Base-by-base conservation (phyloP, 2,888 invertebrate species). In the Plagodis dolabraria region DNA sequence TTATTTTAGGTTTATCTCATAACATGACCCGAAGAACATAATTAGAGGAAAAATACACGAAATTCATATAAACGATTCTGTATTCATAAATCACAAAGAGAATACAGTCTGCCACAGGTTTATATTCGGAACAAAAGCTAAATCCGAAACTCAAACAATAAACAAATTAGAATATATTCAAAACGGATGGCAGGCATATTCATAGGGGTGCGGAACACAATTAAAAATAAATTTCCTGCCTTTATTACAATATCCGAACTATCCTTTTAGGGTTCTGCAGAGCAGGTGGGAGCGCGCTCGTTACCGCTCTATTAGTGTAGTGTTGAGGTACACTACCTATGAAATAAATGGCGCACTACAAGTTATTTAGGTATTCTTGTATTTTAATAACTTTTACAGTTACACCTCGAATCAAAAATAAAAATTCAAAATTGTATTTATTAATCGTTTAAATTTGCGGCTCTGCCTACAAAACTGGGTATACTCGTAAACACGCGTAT, bases 141-240 rank as follows among this genome's bases (percentile, higher is more conserved):
- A 53, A 56, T 45, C 48, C 53, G 49, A 57, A 68, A 59, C 59
- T 57, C 62, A 65, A 67, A 67, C 62, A 63, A 64, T 65, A 62
- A 64, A 51, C 65, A 62, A 64, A 69, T 69, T 69, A 65, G 63
- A 65, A 59, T 60, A 64, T 58, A 54, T 64, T 58, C 53, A 51
- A 54, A 62, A 83, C 83, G 85, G 83, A 80, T 85, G 83, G 83
- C 74, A 71, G 58, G 83, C 79, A 82, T 53, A 53, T 45, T 46
- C 53, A 46, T 36, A 33, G 40, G 61, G 65, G 69, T 67, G 69
- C 69, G 71, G 54, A 69, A 68, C 65, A 69, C 67, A 74, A 79
- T 79, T 79, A 79, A 79, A 79, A 77, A 70, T 72, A 63, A 69
- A 76, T 77, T 78, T 79, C 76, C 70, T 71, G 76, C 72, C 72